These are phyloP conservation scores for Orgyia antiqua DNA, from an alignment of 2,888 invertebrate genomes.

Conservation along the genomic window DNA sequence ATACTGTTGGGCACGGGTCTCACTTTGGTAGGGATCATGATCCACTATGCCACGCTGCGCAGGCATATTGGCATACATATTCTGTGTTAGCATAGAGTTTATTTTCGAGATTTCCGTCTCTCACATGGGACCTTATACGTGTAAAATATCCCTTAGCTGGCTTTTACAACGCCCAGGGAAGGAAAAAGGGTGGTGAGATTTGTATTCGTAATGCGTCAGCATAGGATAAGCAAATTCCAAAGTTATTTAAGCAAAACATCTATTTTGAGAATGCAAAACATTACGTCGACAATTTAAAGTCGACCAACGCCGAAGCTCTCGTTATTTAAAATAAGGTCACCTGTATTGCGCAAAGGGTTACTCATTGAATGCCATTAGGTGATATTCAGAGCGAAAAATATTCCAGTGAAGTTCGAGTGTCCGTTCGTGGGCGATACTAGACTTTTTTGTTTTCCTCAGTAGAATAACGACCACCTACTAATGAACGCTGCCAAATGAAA, in stretches of 20 bases:
- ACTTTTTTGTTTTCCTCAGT: constrained; percentile 45
- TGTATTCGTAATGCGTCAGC: no score
- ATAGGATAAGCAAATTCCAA: neutral
- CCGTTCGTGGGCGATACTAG: constrained; percentile 40
- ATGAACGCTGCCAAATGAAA: constrained; percentile 38
- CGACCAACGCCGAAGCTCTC: constrained; percentile 8
- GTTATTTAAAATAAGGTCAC: constrained; percentile 49
- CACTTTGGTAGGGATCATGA: no score
- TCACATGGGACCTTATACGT: no score
- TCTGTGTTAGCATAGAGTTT: no score
- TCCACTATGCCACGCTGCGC: no score
- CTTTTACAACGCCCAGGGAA: no score
- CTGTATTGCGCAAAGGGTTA: constrained; percentile 60
- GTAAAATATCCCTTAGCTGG: no score
- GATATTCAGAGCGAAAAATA: constrained; percentile 40
- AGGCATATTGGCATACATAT: no score
- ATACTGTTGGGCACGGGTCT: no score
- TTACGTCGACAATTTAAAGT: constrained; percentile 5
- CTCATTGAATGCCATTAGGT: constrained; percentile 51
- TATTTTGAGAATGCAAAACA: neutral
- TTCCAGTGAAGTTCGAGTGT: constrained; percentile 9
- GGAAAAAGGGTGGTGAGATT: no score
- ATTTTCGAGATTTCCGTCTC: no score
- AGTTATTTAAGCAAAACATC: constrained; percentile 1
- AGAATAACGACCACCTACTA: constrained; percentile 61